phyloP scores from a whole-genome alignment of 2,888 invertebrate species.

The Nephrotoma guestfalica region DNA sequence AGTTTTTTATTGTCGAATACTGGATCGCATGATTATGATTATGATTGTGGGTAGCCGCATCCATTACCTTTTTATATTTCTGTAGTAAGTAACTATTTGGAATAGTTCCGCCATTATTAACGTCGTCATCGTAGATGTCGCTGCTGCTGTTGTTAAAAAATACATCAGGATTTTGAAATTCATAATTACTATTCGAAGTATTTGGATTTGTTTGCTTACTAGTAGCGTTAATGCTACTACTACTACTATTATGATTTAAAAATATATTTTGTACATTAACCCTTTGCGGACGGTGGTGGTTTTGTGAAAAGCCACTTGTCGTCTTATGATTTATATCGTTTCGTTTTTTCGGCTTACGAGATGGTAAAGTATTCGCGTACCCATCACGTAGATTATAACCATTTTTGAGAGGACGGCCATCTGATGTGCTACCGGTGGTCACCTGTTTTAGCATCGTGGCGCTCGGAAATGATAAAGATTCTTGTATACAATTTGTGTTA shows the following conservation, averaged over 20 bases:
- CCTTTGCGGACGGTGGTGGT: slow-evolving; percentile 16
- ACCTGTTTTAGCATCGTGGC: slow-evolving; percentile 22
- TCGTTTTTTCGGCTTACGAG: slow-evolving; percentile 40
- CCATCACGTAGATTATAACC: slow-evolving; percentile 23
- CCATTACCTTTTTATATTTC: background rate
- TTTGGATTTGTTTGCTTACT: background rate
- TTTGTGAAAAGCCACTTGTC: slow-evolving; percentile 23
- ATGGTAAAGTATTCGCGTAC: slow-evolving; percentile 39
- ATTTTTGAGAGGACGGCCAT: slow-evolving; percentile 24
- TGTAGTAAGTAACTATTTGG: background rate
- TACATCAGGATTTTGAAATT: background rate
- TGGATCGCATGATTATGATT: background rate
- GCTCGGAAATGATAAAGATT: slow-evolving; percentile 18
- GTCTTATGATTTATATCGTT: slow-evolving; percentile 34
- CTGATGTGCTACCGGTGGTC: slow-evolving; percentile 29
- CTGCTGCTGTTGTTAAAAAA: background rate
- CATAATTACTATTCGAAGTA: background rate
- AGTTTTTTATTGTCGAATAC: background rate
- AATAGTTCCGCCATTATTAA: background rate
- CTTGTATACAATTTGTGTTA: slow-evolving; percentile 16
- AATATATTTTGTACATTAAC: slow-evolving; percentile 36
- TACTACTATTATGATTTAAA: slow-evolving; percentile 10
- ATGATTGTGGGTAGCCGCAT: background rate
- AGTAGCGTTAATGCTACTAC: background rate
- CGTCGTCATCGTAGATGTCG: background rate